Base-by-base conservation (phyloP, 2,797 vertebrate genomes). In the Pangasius djambal region DNA sequence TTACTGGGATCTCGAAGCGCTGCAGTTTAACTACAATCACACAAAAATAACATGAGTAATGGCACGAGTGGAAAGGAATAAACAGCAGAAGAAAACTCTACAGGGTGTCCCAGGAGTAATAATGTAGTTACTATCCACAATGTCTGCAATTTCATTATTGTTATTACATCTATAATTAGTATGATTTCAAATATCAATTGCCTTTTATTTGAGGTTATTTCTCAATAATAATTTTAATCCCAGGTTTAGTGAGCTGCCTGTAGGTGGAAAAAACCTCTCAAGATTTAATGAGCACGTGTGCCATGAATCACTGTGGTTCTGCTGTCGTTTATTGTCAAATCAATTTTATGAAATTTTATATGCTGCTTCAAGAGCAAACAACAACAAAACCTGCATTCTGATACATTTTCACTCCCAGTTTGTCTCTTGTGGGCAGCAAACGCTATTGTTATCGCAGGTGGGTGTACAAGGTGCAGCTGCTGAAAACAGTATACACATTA, bases 1-100 rank as follows among this genome's bases (percentile, higher is more conserved):
- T 99, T 91, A 98, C 93, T 25, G 99, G 99, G 75, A 98, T 98
- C 96, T 99, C 98, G 95, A 99, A 99, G 63, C 97, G 94, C 93
- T 99, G 98, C 63, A 99, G 94, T 94, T 99, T 99, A 96, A 98
- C 99, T 99, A 92, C 15, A 89, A 83, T 22, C 1, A 50, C 18
- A 88, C 28, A 83, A 6, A 61, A 52, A 85, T 34, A 48, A 25
- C 25, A 65, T 61, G 12, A 63, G 31, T 59, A 13, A 78, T 18
- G 4, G 34, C 18, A 59, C 0, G 10, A 61, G 34, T 2, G 20
- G 31, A 59, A 59, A 59, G 31, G 9, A 55, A 81, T 6, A n/a
- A 50, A 77, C 44, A 22, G 31, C 31, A 81, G 55, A 55, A 79
- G 50, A 55, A 18, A 79, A 16, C 48, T n/a, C 8, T 20, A 55